Evolutionary conservation across 2,888 invertebrate genomes (phyloP), one percentile per base, ranked within the genome.

Genomic region (Acrobasis consociella): DNA sequence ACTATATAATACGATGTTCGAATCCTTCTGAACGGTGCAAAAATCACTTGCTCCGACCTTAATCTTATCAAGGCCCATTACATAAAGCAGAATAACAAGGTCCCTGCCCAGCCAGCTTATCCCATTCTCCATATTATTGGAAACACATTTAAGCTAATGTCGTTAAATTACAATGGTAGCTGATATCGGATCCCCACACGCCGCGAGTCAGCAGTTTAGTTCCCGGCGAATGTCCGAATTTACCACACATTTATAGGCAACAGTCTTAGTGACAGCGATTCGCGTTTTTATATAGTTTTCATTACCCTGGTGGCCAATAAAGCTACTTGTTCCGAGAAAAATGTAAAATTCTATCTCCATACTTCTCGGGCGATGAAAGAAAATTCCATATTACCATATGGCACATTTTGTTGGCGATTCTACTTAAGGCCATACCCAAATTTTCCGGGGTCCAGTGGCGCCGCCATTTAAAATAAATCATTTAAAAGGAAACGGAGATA

Each of bases 91-190:
- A 39, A 39, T 56, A 42, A 56, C 42, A 56, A 53, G n/a, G 38
- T 38, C 13, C 11, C 11, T 16, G 31, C 55, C 55, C 39, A 22
- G 37, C n/a, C 52, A 17, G 55, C 55, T 56, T 56, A 56, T 56
- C 42, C 56, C 56, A 56, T 56, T 42, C 42, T 42, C 56, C 56
- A 56, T 56, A 46, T 56, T 56, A 56, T 56, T 56, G 56, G 56
- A 56, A 56, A 56, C 56, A 42, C 56, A 56, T 56, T 56, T 42
- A 56, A 56, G 56, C 56, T 56, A 42, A 42, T 56, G 42, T 42
- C 56, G 42, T 56, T 56, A 56, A 56, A 56, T 56, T 56, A 56
- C 56, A 56, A 46, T 56, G 42, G 56, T 17, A 38, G 55, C 55
- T 39, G 55, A 55, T 55, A 56, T 22, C 56, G 42, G 42, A 39